Base-by-base conservation (phyloP, 2,113 vertebrate genomes). In the Leptobrachium leishanense region DNA sequence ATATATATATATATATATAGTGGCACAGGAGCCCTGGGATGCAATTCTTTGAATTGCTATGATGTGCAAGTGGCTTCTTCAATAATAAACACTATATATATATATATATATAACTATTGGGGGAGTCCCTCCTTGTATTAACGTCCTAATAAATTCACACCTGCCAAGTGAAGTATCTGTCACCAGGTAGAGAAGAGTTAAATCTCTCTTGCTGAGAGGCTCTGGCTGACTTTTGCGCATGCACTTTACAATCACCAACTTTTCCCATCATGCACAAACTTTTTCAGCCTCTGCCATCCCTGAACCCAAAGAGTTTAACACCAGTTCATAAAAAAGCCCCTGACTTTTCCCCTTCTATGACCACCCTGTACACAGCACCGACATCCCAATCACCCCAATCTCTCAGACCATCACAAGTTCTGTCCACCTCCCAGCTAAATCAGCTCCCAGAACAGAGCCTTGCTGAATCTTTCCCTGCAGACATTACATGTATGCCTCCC, bases 191-290 rank as follows among this genome's bases (percentile, higher is more conserved):
- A 39, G 4, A 31, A 20, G 5, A 50, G 55, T 69, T 77, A 77
- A 59, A 63, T 63, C 75, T 43, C 40, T 43, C 8, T 50, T 4
- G 40, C 11, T 76, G 75, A 59, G n/a, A 43, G 55, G 68, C 43
- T 44, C 41, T 43, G 20, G 39, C 42, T 13, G 15, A 70, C 68
- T 44, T 31, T 70, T 77, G 76, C 76, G 72, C 77, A 79, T 79
- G 77, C 42, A 68, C 77, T 65, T 66, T 41, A 57, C 64, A 39
- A 66, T 4, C 63, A 73, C n/a, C 9, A 72, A 79, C 69, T 79
- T 73, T 72, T 41, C 5, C 53, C 20, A 54, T 66, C 15, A 40
- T 43, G 8, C n/a, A 63, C 39, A 79, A 79, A 79, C 70, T 79
- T 74, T 67, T 55, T 2, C 50, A 59, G 53, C 62, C 44, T 9